A percentile compares a stretch with the other conserved stretches of the same genome.
These are phyloP conservation scores for Theropithecus gelada DNA, from an alignment of 2,113 vertebrate species.

Conservation along the genomic window DNA sequence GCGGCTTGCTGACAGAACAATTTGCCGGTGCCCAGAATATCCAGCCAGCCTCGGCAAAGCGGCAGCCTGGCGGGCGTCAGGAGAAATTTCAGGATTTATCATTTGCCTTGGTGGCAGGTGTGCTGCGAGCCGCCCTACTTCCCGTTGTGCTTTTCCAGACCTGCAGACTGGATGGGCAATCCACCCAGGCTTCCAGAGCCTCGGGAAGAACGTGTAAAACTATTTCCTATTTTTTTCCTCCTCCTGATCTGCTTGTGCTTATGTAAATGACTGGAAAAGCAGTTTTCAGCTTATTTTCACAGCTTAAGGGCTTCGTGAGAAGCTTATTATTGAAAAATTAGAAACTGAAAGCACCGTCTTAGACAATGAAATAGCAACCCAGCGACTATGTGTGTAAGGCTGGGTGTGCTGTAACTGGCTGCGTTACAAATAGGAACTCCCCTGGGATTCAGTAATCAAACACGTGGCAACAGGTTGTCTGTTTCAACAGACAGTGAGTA, in stretches of 20 bases:
- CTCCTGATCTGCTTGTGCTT: slow-evolving; percentile 83
- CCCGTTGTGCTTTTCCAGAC: slow-evolving; percentile 36
- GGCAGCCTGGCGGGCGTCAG: not conserved
- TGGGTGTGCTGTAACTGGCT: slow-evolving; percentile 48
- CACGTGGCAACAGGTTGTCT: slow-evolving; percentile 79
- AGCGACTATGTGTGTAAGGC: not conserved
- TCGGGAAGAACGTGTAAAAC: slow-evolving; percentile 71
- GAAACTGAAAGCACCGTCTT: slow-evolving; percentile 86
- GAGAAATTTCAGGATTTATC: slow-evolving; percentile 73
- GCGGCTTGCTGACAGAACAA: slow-evolving; percentile 61
- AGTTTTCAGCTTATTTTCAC: slow-evolving; percentile 84
- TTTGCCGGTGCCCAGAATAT: slow-evolving; percentile 58
- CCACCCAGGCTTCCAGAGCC: slow-evolving; percentile 63
- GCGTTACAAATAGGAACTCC: slow-evolving; percentile 70
- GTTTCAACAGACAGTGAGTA: slow-evolving; percentile 71
- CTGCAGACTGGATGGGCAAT: slow-evolving; percentile 46
- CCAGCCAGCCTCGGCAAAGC: not conserved
- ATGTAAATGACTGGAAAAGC: slow-evolving; percentile 86
- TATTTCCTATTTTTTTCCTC: slow-evolving; percentile 44
- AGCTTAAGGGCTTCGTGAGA: slow-evolving; percentile 86
- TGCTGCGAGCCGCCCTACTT: not conserved
- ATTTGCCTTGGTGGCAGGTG: slow-evolving; percentile 13
- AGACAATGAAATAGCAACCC: slow-evolving; percentile 84
- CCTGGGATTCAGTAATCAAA: slow-evolving; percentile 67
- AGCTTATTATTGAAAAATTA: slow-evolving; percentile 87